These are phyloP conservation scores for Triplophysa rosa DNA, from an alignment of 2,113 vertebrate genomes.

Conservation along the genomic window DNA sequence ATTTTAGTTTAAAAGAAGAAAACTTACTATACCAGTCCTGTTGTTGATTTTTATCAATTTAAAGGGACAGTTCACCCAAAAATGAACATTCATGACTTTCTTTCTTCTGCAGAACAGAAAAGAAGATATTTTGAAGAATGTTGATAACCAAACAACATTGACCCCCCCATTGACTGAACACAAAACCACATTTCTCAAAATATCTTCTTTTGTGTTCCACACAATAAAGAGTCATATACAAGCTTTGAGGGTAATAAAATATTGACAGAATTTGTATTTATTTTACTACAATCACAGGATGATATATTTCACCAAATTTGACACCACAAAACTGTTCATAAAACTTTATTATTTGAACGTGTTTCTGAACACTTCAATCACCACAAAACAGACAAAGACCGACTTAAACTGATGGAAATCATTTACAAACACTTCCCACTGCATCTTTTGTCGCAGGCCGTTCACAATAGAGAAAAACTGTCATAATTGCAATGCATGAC, in stretches of 20 bases:
- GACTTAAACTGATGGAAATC: background rate
- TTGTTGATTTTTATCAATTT: background rate
- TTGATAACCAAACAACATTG: too few species aligned
- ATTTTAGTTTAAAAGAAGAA: constrained; percentile 14
- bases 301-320: background rate
- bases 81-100: too few species aligned
- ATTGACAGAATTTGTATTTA: too few species aligned
- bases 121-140: too few species aligned
- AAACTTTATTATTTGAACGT: background rate
- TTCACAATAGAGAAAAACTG: constrained; percentile 27
- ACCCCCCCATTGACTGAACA: too few species aligned
- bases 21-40: background rate
- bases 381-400: background rate
- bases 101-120: background rate
- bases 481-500: constrained; percentile 36
- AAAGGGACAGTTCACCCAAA: too few species aligned
- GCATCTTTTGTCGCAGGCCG: background rate
- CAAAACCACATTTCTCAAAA: too few species aligned
- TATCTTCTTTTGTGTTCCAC: too few species aligned
- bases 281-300: background rate
- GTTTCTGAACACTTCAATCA: background rate
- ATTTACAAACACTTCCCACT: constrained; percentile 13
- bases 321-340: background rate
- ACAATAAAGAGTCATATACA: too few species aligned
- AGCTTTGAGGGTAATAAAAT: too few species aligned